These are phyloP conservation scores for Chrysopilus asiliformis DNA, from an alignment of 2,888 invertebrate species.

Conservation along the genomic window DNA sequence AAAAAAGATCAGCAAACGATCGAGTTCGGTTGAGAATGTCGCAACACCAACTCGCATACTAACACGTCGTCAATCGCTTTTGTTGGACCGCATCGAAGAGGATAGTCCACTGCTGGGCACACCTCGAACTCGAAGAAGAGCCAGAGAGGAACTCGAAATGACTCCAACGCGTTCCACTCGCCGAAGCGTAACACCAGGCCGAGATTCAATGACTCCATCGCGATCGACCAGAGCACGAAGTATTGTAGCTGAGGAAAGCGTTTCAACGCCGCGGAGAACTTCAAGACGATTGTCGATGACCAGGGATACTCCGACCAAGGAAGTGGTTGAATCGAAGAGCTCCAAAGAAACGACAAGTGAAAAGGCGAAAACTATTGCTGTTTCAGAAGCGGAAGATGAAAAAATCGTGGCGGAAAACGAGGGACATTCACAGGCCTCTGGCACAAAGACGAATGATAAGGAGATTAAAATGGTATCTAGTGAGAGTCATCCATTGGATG, in stretches of 20 bases:
- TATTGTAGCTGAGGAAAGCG: conserved; percentile 8
- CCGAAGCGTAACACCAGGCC: too few relatives aligned
- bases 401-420: neutral
- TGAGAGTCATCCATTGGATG: neutral
- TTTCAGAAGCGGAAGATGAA: neutral
- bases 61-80: conserved; percentile 17
- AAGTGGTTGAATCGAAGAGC: too few relatives aligned
- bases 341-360: neutral
- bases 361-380: neutral
- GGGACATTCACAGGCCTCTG: neutral
- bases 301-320: conserved; percentile 5
- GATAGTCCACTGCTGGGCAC: too few relatives aligned
- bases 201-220: conserved; percentile 1
- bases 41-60: conserved; percentile 14
- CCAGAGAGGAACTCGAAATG: too few relatives aligned
- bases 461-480: neutral
- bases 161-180: too few relatives aligned
- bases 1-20: conserved; percentile 1
- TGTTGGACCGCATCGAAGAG: conserved; percentile 21
- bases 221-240: conserved; percentile 4
- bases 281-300: conserved; percentile 1
- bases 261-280: conserved; percentile 5
- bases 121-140: too few relatives aligned
- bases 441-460: neutral
- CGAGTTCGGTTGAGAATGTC: conserved; percentile 6